Evolutionary conservation across 1,140 invertebrate genomes (phyloP).

Genomic region (Trichonephila clavata): DNA sequence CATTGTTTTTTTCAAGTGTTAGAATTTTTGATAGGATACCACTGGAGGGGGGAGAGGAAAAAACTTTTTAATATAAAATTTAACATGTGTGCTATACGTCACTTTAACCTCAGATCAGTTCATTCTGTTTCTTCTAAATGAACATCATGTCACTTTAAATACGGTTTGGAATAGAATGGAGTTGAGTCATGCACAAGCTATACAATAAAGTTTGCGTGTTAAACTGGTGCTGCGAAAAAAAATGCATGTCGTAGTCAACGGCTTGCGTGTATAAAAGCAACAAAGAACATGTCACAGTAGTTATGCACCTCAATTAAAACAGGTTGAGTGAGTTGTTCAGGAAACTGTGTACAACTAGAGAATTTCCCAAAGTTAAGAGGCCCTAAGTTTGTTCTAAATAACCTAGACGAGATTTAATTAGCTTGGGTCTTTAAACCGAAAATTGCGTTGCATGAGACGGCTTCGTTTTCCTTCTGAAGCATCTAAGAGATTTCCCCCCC

Average conservation of each 20-base stretch:
- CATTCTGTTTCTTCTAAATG: not conserved
- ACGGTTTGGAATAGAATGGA: not conserved
- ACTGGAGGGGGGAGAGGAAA: no score
- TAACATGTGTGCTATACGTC: no score
- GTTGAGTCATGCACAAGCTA: not conserved
- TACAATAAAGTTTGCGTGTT: constrained; percentile 27
- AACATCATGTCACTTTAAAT: not conserved
- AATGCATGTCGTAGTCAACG: not conserved
- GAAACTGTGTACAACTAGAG: not conserved
- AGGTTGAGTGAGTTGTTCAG: not conserved
- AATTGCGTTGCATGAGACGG: constrained; percentile 15
- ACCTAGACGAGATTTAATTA: constrained; percentile 45
- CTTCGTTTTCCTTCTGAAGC: not conserved
- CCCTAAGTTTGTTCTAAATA: constrained; percentile 24
- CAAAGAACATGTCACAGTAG: constrained; percentile 1
- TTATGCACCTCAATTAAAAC: not conserved
- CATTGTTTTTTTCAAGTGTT: no score
- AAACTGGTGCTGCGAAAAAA: not conserved
- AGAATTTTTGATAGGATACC: no score
- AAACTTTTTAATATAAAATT: no score
- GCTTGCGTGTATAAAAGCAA: constrained; percentile 10
- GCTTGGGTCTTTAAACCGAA: constrained; percentile 9
- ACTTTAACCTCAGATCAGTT: no score
- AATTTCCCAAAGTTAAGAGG: not conserved
- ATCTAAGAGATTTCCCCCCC: not conserved